These are phyloP conservation scores for Julus scandinavius DNA, from an alignment of 2,888 invertebrate genomes.

Conservation along the genomic window DNA sequence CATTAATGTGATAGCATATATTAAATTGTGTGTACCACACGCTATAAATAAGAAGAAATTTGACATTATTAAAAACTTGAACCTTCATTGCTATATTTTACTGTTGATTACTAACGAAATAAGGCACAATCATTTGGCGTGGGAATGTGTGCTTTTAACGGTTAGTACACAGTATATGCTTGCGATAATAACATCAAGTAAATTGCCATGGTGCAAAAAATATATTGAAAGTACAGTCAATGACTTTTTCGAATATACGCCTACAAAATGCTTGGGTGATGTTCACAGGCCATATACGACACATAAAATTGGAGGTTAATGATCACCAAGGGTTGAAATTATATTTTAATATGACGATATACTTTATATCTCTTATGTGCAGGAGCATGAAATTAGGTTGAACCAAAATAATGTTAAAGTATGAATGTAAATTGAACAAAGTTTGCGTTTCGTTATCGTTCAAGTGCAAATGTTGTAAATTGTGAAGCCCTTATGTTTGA, in stretches of 20 bases:
- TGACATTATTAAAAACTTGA: background rate
- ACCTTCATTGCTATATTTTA: background rate
- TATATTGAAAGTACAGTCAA: background rate
- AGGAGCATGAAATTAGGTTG: constrained; percentile 41
- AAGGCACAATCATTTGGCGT: background rate
- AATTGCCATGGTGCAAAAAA: background rate
- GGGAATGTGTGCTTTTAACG: background rate
- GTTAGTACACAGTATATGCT: background rate
- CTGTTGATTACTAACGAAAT: background rate
- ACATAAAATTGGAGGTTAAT: background rate
- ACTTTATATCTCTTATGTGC: constrained; percentile 17
- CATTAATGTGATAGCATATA: no score
- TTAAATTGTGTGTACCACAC: background rate
- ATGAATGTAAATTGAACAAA: background rate
- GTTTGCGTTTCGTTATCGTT: background rate
- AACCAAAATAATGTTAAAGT: constrained; percentile 2
- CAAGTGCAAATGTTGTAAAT: constrained; percentile 3
- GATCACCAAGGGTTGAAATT: constrained; percentile 17
- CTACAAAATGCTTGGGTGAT: background rate
- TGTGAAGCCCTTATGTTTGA: background rate
- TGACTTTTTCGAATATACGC: background rate
- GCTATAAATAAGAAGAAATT: background rate
- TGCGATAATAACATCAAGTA: background rate
- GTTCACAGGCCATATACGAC: background rate
- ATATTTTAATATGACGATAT: constrained; percentile 7